phyloP scores from a whole-genome alignment of 2,113 vertebrate genomes.

The Odocoileus hemionus region DNA sequence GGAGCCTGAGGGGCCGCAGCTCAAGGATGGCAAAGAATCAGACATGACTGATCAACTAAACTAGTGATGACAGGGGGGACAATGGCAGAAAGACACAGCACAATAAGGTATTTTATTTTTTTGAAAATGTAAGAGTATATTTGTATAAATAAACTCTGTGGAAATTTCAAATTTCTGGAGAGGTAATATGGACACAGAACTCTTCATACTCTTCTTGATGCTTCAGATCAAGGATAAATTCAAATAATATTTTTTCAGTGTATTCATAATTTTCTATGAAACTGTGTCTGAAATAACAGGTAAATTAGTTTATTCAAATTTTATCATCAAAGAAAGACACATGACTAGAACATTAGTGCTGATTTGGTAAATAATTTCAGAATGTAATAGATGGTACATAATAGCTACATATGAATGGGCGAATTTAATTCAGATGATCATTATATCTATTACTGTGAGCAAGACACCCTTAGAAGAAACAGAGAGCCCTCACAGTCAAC shows the following conservation, averaged over 20 bases:
- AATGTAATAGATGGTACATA: not conserved
- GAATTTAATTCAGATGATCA: not conserved
- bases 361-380: not conserved
- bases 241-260: not conserved
- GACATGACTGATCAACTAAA: not conserved
- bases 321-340: not conserved
- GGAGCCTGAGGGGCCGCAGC: not conserved
- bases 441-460: not conserved
- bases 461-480: not conserved
- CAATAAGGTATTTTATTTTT: not conserved
- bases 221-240: not conserved
- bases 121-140: not conserved
- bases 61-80: not conserved
- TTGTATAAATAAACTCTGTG: not conserved
- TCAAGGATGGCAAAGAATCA: fast-evolving
- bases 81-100: not conserved
- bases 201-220: not conserved
- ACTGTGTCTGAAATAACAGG: not conserved
- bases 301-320: not conserved
- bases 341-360: not conserved
- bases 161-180: not conserved
- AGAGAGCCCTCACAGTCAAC: not conserved
- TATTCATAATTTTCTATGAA: not conserved
- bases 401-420: not conserved
- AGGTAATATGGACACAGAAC: not conserved